These are phyloP conservation scores for Smithornis capensis DNA, from an alignment of 2,113 vertebrate genomes.

Conservation along the genomic window DNA sequence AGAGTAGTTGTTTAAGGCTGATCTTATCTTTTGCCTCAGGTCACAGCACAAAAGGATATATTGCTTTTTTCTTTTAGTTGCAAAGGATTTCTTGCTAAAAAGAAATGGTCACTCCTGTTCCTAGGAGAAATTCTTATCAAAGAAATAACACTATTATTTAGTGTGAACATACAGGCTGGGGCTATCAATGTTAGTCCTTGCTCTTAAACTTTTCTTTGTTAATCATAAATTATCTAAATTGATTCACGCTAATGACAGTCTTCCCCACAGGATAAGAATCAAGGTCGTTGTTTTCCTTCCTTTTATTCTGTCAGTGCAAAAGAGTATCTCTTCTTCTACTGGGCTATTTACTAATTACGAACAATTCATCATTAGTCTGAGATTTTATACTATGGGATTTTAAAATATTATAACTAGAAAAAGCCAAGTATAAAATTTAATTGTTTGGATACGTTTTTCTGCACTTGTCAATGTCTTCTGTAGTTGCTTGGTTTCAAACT, in stretches of 20 bases:
- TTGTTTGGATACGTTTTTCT: not conserved
- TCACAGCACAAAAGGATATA: not conserved
- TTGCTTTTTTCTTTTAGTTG: not conserved
- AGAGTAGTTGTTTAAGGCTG: not conserved
- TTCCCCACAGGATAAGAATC: not conserved
- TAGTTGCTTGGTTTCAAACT: conserved; percentile 27
- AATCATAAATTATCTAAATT: conserved; percentile 10
- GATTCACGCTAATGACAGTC: conserved; percentile 18
- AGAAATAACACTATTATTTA: not conserved
- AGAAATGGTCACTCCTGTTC: not conserved
- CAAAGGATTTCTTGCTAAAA: not conserved
- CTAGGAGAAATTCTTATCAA: not conserved
- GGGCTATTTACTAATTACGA: conserved; percentile 34
- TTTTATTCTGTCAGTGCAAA: conserved; percentile 18
- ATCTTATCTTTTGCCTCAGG: not conserved
- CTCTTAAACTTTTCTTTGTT: conserved; percentile 4
- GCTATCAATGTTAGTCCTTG: not conserved
- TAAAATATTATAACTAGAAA: conserved; percentile 22
- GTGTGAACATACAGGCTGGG: not conserved
- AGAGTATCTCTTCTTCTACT: not conserved
- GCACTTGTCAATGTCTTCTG: not conserved
- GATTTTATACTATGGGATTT: not conserved
- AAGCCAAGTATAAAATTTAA: not conserved
- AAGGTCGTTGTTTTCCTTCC: conserved; percentile 6
- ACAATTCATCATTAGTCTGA: conserved; percentile 9